Percentiles rank a stretch among this genome's conserved stretches.
Evolutionary conservation across 2,888 invertebrate genomes (phyloP).

Genomic region (Chrysolina haemoptera): DNA sequence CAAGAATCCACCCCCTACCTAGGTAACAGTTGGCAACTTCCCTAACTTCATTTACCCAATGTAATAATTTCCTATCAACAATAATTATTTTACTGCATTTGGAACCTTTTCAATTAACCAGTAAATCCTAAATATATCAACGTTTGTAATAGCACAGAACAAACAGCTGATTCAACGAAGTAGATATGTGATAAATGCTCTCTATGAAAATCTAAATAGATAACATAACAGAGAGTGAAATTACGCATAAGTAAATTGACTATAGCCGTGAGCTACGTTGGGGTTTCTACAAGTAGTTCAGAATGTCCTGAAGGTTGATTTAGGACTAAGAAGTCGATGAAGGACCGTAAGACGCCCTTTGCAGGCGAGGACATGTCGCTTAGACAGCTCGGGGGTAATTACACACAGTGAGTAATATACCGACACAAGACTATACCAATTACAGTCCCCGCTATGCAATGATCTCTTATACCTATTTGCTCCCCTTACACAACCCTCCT

Average conservation of each 20-base stretch:
- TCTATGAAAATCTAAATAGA: conserved; percentile 46
- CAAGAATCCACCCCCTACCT: background rate
- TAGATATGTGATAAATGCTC: conserved; percentile 35
- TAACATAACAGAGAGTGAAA: conserved; percentile 50
- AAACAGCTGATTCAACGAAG: conserved; percentile 6
- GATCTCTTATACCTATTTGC: conserved; percentile 52
- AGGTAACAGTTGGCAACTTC: background rate
- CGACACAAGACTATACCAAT: conserved; percentile 67
- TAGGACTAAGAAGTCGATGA: conserved; percentile 60
- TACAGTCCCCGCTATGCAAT: conserved; percentile 61
- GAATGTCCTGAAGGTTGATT: conserved; percentile 64
- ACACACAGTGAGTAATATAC: conserved; percentile 69
- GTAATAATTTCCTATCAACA: background rate
- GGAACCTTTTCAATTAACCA: background rate
- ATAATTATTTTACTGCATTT: background rate
- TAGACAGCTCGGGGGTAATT: conserved; percentile 68
- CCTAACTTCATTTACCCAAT: background rate
- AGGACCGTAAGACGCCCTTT: conserved; percentile 63
- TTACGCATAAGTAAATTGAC: conserved; percentile 57
- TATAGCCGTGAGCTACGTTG: conserved; percentile 55
- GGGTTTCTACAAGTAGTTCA: conserved; percentile 62
- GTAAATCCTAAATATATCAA: conserved; percentile 10
- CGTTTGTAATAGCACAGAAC: conserved; percentile 9
- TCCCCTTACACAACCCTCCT: conserved; percentile 47
- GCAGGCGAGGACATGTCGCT: conserved; percentile 69